These are phyloP conservation scores for Syrista parreyssii DNA, from an alignment of 2,888 invertebrate species.

Conservation along the genomic window DNA sequence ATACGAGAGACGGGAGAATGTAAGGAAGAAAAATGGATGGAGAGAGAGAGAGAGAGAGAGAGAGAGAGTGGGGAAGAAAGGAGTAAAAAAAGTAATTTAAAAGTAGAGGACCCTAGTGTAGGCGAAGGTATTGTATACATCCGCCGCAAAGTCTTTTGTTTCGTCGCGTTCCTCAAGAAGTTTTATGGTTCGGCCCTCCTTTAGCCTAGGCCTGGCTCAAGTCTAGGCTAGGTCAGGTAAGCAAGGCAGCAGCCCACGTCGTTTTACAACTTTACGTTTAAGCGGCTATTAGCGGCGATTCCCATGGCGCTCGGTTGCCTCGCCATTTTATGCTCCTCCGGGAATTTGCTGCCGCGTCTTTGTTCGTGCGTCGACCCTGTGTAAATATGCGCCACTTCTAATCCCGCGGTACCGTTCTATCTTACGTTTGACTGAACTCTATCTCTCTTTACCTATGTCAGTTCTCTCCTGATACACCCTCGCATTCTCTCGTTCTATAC, in stretches of 20 bases:
- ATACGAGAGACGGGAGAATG: not conserved
- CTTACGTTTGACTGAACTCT: not conserved
- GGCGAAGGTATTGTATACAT: not conserved
- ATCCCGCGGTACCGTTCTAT: slow-evolving; percentile 17
- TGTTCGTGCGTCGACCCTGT: slow-evolving; percentile 42
- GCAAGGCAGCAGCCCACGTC: slow-evolving; percentile 35
- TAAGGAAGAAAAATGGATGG: not conserved
- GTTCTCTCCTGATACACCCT: not conserved
- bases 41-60: not conserved
- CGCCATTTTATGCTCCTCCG: slow-evolving; percentile 35
- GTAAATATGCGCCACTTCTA: slow-evolving; percentile 41
- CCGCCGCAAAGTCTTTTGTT: slow-evolving; percentile 10
- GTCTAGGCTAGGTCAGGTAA: slow-evolving; percentile 19
- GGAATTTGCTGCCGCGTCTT: slow-evolving; percentile 38
- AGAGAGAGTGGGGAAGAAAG: slow-evolving; percentile 1
- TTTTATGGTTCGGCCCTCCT: slow-evolving; percentile 11
- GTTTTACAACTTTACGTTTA: slow-evolving; percentile 11
- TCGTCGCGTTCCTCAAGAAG: slow-evolving; percentile 10
- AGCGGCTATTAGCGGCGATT: slow-evolving; percentile 12
- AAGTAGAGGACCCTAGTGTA: not conserved
- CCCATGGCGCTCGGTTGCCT: slow-evolving; percentile 2
- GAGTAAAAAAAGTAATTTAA: not conserved
- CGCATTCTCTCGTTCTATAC: not conserved
- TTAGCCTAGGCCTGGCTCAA: not conserved
- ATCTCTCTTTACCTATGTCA: not conserved